Evolutionary conservation across 2,888 invertebrate genomes (phyloP), one percentile per base, ranked within the genome.

Genomic region (Eristalinus sepulchralis): DNA sequence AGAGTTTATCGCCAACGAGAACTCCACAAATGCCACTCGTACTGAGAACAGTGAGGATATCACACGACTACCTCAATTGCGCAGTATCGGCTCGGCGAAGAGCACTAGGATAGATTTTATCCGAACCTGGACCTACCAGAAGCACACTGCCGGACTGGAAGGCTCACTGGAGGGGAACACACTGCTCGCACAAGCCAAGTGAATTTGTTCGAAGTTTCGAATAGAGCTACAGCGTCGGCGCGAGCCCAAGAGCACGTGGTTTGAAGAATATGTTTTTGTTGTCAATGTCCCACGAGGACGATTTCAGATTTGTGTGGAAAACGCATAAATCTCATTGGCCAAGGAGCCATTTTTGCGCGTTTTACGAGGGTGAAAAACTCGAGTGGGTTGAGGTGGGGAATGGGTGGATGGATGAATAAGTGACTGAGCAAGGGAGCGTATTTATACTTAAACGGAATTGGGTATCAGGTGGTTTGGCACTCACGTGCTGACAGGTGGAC

Each of bases 321-420:
- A 83, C 88, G 88, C 88, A 88, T 88, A 88, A 88, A 88, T 88
- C 84, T 87, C 87, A 88, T 88, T 88, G 88, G 88, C 84, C 80
- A 88, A 84, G 84, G 86, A 84, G 64, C 72, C 79, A 86, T 86
- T 87, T 88, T 83, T 86, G 83, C 75, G 75, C 77, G 71, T 84
- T 81, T 63, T 88, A 79, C 60, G 76, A 88, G 83, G 86, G 83
- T 81, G 82, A 82, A 82, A 82, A 79, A 88, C 70, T 78, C 55
- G 59, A 60, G 55, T 78, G 67, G 47, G 53, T 9, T 75, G 80
- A 79, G 34, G 31, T 70, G 78, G 68, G 22, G 73, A 27, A 63
- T 47, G 64, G 22, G 24, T 33, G 64, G 67, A 59, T 83, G 86
- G 75, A 77, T 78, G 85, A 82, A 86, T 86, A 75, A 83, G 67